phyloP scores from a whole-genome alignment of 1,140 invertebrate species.

The Diorhabda carinulata region DNA sequence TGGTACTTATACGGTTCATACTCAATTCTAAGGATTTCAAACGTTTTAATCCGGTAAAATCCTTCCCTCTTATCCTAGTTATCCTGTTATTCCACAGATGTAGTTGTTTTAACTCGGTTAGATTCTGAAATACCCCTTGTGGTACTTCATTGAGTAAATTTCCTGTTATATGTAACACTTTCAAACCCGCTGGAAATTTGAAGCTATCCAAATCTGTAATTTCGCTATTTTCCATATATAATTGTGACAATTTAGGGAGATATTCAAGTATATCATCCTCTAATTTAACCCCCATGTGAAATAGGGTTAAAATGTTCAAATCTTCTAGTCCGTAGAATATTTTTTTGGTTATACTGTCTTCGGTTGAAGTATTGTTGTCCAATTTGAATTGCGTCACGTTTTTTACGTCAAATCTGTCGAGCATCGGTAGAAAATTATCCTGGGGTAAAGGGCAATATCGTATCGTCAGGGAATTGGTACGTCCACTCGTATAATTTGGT shows the following conservation, averaged over 20 bases:
- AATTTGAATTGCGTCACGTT: not conserved
- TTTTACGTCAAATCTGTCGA: not conserved
- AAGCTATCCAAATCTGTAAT: constrained; percentile 14
- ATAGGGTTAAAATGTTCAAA: not conserved
- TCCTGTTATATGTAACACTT: not conserved
- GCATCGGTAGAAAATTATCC: not conserved
- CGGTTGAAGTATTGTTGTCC: not conserved
- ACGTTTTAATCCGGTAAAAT: constrained; percentile 20
- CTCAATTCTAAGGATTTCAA: constrained; percentile 25
- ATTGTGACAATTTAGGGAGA: not conserved
- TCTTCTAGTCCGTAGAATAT: not conserved
- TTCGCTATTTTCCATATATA: constrained; percentile 20
- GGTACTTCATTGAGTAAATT: constrained; percentile 10
- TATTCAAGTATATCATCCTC: constrained; percentile 5
- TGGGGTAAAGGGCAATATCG: not conserved
- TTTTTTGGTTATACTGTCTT: not conserved
- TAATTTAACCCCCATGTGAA: constrained; percentile 5
- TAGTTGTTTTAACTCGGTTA: constrained; percentile 18
- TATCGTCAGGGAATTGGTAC: not conserved
- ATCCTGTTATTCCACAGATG: constrained; percentile 25
- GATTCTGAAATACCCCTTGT: constrained; percentile 15
- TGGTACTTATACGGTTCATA: not conserved
- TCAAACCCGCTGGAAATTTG: not conserved
- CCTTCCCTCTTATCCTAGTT: constrained; percentile 12
- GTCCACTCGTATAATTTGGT: not conserved